Base-by-base conservation (phyloP, 30 jellyfish, hydroid and myxozoan species). In the Aurelia aurita complex sp. Pacific region DNA sequence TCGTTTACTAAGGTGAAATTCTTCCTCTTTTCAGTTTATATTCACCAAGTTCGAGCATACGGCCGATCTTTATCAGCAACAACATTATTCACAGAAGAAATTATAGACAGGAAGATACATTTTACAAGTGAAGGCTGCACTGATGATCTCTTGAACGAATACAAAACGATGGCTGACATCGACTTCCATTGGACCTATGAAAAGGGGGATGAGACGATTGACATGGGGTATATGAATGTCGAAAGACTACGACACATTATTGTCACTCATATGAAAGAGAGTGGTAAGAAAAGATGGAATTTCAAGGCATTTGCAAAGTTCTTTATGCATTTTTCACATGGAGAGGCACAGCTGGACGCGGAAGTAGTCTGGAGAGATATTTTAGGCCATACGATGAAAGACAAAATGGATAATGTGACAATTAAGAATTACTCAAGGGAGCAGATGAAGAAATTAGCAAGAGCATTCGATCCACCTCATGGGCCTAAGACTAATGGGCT, bases 161-260 rank as follows among this genome's bases (percentile, higher is more conserved):
- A 92, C 80, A 94, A 75, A 54, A 75, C 96, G 15, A 92, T 92
- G 98, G 94, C 94, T 4, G 98, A 92, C 63, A 86, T 92, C 60
- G 88, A 87, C 55, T 92, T 92, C 77, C 98, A 86, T 32, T 92
- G 98, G 98, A 85, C 98, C 1, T 92, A 92, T 85, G 92, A 86
- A 69, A 79, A 85, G 80, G 98, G 98, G 8, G 98, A 92, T 71
- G 86, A 63, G 43, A 83, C 91, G 18, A 86, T 92, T 29, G 98
- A 92, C 52, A 92, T 92, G 98, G 98, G 98, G 36, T 92, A 85
- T 86, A 86, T 85, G 95, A 92, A 92, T 73, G 95, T 82, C 53
- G 94, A 92, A 35, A 57, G 88, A 15, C 88, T 85, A 57, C 83
- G 95, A 0, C 82, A 71, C 72, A 82, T 82, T 0, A 12, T 82